Percentiles rank a stretch among this genome's conserved stretches.
phyloP scores from a whole-genome alignment of 2,113 vertebrate species.

The Malurus melanocephalus region DNA sequence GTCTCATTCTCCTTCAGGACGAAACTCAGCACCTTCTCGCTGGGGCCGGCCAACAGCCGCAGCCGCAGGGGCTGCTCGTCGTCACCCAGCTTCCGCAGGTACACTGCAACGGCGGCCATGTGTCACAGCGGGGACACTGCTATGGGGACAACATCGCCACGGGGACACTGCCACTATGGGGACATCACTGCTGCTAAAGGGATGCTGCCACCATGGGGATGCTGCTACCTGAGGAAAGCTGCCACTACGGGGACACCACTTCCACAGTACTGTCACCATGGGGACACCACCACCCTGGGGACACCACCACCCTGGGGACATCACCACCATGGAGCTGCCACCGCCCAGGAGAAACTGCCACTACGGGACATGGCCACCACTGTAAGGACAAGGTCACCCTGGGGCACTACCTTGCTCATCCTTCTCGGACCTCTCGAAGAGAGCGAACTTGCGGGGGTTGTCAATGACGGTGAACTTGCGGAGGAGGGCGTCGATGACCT shows the following conservation, averaged over 20 bases:
- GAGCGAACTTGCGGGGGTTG: slow-evolving; percentile 92
- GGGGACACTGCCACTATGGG: background rate
- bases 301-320: background rate
- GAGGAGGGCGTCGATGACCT: slow-evolving; percentile 93
- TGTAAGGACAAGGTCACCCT: fast-evolving
- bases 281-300: background rate
- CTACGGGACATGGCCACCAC: fast-evolving
- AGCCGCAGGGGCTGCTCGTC: slow-evolving; percentile 85
- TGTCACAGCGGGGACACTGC: background rate
- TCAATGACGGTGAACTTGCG: slow-evolving; percentile 94
- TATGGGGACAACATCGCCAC: background rate
- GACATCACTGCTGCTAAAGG: too few species aligned
- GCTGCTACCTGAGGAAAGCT: background rate
- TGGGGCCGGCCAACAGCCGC: slow-evolving; percentile 88
- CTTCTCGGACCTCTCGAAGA: slow-evolving; percentile 88
- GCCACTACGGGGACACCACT: too few species aligned
- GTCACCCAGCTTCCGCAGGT: slow-evolving; percentile 82
- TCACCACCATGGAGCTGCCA: fast-evolving
- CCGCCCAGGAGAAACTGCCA: background rate
- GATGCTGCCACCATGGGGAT: background rate
- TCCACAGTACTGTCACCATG: background rate
- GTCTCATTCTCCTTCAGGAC: slow-evolving; percentile 94
- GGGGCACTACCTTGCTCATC: slow-evolving; percentile 81
- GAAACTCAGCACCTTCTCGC: slow-evolving; percentile 85
- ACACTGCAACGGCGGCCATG: slow-evolving; percentile 66